A percentile compares a stretch with the other conserved stretches of the same genome.
These are phyloP conservation scores for Oxygymnocypris stewartii DNA, from an alignment of 2,113 vertebrate species.

Conservation along the genomic window DNA sequence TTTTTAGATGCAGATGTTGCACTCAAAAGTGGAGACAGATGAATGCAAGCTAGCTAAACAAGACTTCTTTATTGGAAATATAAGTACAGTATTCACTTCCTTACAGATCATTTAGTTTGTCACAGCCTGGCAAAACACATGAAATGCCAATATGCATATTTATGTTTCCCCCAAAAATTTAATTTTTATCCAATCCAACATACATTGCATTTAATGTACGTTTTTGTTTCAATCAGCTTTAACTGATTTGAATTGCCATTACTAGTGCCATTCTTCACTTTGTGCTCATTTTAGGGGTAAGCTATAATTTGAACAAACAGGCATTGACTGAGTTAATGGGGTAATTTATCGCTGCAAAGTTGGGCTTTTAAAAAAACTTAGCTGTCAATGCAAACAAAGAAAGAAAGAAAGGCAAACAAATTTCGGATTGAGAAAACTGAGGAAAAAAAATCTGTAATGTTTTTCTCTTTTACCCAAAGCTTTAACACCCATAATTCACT, in stretches of 20 bases:
- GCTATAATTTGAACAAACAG: neutral
- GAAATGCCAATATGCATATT: neutral
- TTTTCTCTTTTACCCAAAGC: neutral
- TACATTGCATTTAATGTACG: too few species aligned
- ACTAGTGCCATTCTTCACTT: too few species aligned
- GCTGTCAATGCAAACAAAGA: neutral
- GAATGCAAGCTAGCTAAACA: too few species aligned
- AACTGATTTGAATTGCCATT: too few species aligned
- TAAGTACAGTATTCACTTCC: too few species aligned
- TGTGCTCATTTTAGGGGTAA: neutral
- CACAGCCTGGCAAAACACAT: neutral
- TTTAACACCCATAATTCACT: neutral
- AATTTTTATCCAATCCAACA: too few species aligned
- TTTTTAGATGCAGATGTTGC: too few species aligned
- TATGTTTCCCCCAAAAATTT: neutral
- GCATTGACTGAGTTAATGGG: neutral
- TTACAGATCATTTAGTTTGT: neutral
- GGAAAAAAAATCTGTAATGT: neutral
- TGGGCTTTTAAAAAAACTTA: neutral
- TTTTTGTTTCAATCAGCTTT: too few species aligned
- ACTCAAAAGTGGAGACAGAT: too few species aligned
- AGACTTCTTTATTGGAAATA: too few species aligned
- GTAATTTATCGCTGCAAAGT: neutral
- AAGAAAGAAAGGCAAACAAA: neutral
- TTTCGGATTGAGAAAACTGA: neutral